Evolutionary conservation across 2,888 invertebrate genomes (phyloP).

Genomic region (Mylabris sibirica): DNA sequence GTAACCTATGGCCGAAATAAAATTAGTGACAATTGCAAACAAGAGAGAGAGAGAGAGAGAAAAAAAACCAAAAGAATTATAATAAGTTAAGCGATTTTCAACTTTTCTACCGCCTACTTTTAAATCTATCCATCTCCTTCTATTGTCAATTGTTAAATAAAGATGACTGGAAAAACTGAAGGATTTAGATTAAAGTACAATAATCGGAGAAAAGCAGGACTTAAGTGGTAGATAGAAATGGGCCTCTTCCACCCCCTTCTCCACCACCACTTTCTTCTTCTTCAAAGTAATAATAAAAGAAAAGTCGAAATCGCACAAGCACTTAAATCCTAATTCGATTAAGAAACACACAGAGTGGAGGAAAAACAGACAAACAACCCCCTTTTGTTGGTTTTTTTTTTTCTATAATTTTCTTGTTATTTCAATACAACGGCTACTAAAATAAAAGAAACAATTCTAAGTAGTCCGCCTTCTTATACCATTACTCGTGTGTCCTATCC

Average conservation of each 20-base stretch:
- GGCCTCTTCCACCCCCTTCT: background rate
- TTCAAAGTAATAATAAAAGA: conserved; percentile 1
- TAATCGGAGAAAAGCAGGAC: background rate
- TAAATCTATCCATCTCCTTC: background rate
- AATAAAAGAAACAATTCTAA: too few relatives aligned
- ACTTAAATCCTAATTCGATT: conserved; percentile 14
- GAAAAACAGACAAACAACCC: background rate
- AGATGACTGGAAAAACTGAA: too few relatives aligned
- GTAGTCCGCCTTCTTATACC: background rate
- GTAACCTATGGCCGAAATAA: background rate
- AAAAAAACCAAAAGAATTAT: background rate
- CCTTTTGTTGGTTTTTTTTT: background rate
- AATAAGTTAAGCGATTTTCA: too few relatives aligned
- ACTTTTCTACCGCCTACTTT: too few relatives aligned
- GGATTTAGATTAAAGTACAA: background rate
- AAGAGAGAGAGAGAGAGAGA: background rate
- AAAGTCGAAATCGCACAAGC: conserved; percentile 12
- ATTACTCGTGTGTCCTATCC: background rate
- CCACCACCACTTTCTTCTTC: background rate
- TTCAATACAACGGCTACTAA: background rate
- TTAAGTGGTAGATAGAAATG: background rate
- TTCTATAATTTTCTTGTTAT: background rate
- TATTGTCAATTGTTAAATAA: background rate
- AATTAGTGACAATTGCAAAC: background rate
- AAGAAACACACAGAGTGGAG: background rate